Evolutionary conservation across 2,113 vertebrate genomes (phyloP).

Genomic region (Syrmaticus mikado): DNA sequence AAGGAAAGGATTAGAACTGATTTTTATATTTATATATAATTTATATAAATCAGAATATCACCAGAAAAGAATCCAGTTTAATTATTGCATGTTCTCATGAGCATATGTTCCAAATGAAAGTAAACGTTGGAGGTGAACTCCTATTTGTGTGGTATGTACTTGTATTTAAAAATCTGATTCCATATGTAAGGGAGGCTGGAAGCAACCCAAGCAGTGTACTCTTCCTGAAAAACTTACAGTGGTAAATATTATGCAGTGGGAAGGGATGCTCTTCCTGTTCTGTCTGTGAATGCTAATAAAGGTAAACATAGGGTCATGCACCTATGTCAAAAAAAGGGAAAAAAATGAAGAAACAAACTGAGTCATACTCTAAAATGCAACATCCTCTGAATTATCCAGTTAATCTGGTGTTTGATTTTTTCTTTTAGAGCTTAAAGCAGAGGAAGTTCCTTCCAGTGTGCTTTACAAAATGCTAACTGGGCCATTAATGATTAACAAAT

Average conservation of each 20-base stretch:
- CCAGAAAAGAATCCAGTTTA: background rate
- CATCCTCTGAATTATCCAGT: background rate
- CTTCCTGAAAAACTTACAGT: slow-evolving; percentile 6
- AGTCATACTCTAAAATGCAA: background rate
- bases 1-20: background rate
- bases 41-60: too few species aligned
- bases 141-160: background rate
- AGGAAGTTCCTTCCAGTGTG: background rate
- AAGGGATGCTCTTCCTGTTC: slow-evolving; percentile 2
- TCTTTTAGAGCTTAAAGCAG: background rate
- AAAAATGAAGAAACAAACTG: background rate
- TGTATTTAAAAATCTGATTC: slow-evolving; percentile 24
- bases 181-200: slow-evolving; percentile 5
- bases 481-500: slow-evolving; percentile 35
- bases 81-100: slow-evolving; percentile 35
- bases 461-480: background rate
- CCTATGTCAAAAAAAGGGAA: background rate
- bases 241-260: background rate
- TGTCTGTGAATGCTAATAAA: background rate
- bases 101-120: slow-evolving; percentile 23
- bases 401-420: background rate
- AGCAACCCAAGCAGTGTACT: slow-evolving; percentile 7
- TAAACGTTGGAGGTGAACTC: background rate
- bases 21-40: too few species aligned
- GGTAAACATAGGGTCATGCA: background rate